Evolutionary conservation across 2,797 vertebrate genomes (phyloP).

Genomic region (Basileuterus tristriatus): DNA sequence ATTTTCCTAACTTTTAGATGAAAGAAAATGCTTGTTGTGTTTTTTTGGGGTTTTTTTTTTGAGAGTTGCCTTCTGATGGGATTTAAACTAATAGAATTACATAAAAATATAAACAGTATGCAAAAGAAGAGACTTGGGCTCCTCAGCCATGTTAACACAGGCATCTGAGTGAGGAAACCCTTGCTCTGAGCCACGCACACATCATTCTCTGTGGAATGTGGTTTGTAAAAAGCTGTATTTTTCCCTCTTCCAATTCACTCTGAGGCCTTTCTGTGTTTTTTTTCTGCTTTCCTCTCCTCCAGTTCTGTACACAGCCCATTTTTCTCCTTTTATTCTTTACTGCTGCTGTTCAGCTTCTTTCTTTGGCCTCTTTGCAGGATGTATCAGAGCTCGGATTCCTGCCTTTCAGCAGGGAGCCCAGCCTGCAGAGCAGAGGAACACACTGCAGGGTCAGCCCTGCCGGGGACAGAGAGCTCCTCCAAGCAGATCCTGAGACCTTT

Average conservation of each 20-base stretch:
- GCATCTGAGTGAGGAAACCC: not conserved
- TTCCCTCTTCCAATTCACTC: not conserved
- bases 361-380: not conserved
- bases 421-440: not conserved
- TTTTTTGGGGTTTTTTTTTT: not conserved
- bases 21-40: not conserved
- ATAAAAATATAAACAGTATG: not conserved
- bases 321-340: not conserved
- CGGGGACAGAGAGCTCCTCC: not conserved
- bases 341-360: not conserved
- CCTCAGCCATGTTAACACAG: not conserved
- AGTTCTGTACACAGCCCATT: not conserved
- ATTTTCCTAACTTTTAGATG: not conserved
- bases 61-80: not conserved
- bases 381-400: not conserved
- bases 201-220: not conserved
- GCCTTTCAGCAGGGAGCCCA: not conserved
- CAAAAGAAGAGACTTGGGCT: not conserved
- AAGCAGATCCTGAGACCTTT: not conserved
- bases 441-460: not conserved
- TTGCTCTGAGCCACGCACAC: not conserved
- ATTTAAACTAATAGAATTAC: not conserved
- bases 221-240: slow-evolving; percentile 27
- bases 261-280: not conserved
- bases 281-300: not conserved